Evolutionary conservation across 2,888 invertebrate species (phyloP).

Genomic region (Nephrotoma flavescens): DNA sequence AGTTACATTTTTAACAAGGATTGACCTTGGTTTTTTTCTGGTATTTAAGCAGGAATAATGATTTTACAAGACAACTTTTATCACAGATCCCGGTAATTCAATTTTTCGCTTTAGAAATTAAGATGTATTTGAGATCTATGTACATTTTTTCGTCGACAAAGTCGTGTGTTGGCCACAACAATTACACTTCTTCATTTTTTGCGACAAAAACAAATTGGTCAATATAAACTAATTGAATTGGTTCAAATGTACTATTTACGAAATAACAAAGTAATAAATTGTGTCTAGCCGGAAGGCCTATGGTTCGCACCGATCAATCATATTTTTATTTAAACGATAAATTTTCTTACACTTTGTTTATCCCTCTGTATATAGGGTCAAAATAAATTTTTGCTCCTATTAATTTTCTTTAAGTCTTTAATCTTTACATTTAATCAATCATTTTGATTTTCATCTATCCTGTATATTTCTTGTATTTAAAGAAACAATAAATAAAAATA

Average conservation of each 20-base stretch:
- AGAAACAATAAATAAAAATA: neutral
- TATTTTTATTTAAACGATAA: neutral
- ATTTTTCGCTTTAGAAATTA: too few relatives aligned
- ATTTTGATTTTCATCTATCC: neutral
- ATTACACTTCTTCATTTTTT: too few relatives aligned
- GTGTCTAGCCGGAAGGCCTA: neutral
- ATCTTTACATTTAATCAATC: neutral
- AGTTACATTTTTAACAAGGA: too few relatives aligned
- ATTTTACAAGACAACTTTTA: too few relatives aligned
- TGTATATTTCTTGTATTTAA: neutral
- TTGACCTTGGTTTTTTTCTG: too few relatives aligned
- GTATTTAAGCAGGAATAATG: too few relatives aligned
- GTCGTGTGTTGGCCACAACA: too few relatives aligned
- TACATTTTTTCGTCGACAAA: too few relatives aligned
- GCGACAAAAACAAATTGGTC: too few relatives aligned
- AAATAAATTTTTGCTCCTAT: neutral
- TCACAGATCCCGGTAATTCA: fast-evolving
- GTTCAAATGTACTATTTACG: too few relatives aligned
- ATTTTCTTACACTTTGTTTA: neutral
- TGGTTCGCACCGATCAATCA: neutral
- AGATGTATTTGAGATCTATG: too few relatives aligned
- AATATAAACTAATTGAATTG: too few relatives aligned
- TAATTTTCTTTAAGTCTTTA: neutral
- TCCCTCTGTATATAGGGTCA: neutral
- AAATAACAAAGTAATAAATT: neutral